Conservation (phyloP, 2,113 vertebrate genomes). For the Chauna torquata region DNA sequence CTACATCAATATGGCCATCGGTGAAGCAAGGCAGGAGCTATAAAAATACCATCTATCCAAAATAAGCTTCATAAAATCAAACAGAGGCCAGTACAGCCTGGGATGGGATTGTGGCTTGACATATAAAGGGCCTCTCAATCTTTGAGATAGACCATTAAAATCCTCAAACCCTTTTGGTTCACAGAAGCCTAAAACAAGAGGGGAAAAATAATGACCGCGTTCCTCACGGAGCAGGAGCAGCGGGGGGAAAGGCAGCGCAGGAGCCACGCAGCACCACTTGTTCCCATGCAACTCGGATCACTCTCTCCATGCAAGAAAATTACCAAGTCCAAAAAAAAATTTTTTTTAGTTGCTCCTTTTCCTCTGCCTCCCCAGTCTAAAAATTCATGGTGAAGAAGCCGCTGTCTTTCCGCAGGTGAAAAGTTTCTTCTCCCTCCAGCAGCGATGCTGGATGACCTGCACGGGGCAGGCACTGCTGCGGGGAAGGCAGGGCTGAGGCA, state of each 20-base stretch:
- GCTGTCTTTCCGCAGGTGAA: background rate
- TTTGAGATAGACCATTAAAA: slow-evolving; percentile 80
- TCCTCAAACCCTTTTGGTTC: slow-evolving; percentile 71
- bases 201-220: slow-evolving; percentile 48
- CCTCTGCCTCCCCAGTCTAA: background rate
- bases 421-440: background rate
- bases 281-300: slow-evolving; percentile 6
- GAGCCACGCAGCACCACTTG: background rate
- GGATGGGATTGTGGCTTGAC: slow-evolving; percentile 74
- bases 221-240: slow-evolving; percentile 28
- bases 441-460: background rate
- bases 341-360: background rate
- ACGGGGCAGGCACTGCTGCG: background rate
- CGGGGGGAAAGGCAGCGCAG: background rate
- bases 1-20: slow-evolving; percentile 73
- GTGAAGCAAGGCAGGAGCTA: slow-evolving; percentile 79
- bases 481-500: background rate
- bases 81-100: slow-evolving; percentile 58
- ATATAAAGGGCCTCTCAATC: slow-evolving; percentile 75
- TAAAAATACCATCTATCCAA: slow-evolving; percentile 80
- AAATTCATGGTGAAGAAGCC: background rate
- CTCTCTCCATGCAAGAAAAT: slow-evolving; percentile 18
- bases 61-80: slow-evolving; percentile 79
- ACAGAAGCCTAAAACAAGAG: slow-evolving; percentile 76
- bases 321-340: background rate